phyloP scores from a whole-genome alignment of 1,140 invertebrate genomes.

The Trichomalopsis sarcophagae region DNA sequence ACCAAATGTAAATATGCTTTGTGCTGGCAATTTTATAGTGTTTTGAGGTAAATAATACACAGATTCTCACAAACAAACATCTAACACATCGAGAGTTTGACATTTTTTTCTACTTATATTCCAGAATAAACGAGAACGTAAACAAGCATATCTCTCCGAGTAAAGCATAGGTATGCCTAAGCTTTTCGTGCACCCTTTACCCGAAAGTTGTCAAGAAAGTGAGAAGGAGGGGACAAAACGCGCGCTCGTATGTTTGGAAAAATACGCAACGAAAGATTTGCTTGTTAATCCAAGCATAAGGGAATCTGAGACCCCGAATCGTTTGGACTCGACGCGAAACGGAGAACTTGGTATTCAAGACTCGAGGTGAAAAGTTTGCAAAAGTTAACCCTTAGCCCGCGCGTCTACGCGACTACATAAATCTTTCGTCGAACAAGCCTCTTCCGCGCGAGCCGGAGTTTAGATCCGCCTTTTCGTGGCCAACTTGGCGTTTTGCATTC shows the following conservation, averaged over 20 bases:
- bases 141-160: background rate
- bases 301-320: slow-evolving; percentile 31
- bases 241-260: background rate
- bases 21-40: too few species aligned
- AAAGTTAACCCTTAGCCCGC: slow-evolving; percentile 58
- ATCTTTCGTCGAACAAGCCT: slow-evolving; percentile 57
- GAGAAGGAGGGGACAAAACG: background rate
- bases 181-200: background rate
- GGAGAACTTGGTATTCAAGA: slow-evolving; percentile 41
- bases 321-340: slow-evolving; percentile 15
- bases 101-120: too few species aligned
- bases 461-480: slow-evolving; percentile 33
- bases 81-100: background rate
- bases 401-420: slow-evolving; percentile 52
- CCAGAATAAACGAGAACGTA: background rate
- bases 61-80: background rate
- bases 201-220: background rate
- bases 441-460: slow-evolving; percentile 41
- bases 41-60: background rate
- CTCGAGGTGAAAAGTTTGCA: slow-evolving; percentile 50
- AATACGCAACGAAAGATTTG: background rate
- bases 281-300: slow-evolving; percentile 39
- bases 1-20: too few species aligned
- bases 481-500: slow-evolving; percentile 63
- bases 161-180: background rate